Base-by-base conservation (phyloP, 2,888 invertebrate species). In the Augiades crinisus region DNA sequence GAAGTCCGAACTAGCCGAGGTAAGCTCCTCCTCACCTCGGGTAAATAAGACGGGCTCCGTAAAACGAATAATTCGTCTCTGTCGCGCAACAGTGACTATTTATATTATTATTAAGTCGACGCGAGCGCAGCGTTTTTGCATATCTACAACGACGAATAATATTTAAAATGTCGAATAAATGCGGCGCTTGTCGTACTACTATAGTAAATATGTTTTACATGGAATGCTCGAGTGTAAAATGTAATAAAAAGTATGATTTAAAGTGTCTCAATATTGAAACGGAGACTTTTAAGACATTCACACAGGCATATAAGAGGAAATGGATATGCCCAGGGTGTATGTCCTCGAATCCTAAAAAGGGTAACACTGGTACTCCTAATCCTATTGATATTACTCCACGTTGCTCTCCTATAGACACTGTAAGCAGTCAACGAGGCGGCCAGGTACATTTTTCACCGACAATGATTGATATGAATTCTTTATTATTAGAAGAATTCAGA, bases 21-120 rank as follows among this genome's bases (percentile, higher is more conserved):
- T 46, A 46, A n/a, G 46, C 46, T 36, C 24, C 21, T 12, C 36
- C 36, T 46, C 46, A 46, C 46, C 46, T 46, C 46, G 46, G 4
- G 46, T 46, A 36, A 46, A 46, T 14, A 27, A 27, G 46, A 46
- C 36, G 46, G 36, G 36, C 46, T 46, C 10, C 36, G 36, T 8
- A 8, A 21, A 16, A 5, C 5, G 5, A 38, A 47, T 47, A 30
- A 47, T 38, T 47, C 38, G 5, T 47, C 46, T 21, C 30, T 6
- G 12, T 47, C 47, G 17, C 37, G 6, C 47, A 17, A 30, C 47
- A 36, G 36, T 14, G 36, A 5, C 2, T 12, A 38, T 21, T 6
- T n/a, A n/a, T n/a, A n/a, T n/a, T n/a, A n/a, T n/a, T 17, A 22
- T 2, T 2, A 3, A 21, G 10, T 5, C 16, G 31, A 5, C 43